phyloP scores from a whole-genome alignment of 2,797 vertebrate species.

The Nyctalus aviator region DNA sequence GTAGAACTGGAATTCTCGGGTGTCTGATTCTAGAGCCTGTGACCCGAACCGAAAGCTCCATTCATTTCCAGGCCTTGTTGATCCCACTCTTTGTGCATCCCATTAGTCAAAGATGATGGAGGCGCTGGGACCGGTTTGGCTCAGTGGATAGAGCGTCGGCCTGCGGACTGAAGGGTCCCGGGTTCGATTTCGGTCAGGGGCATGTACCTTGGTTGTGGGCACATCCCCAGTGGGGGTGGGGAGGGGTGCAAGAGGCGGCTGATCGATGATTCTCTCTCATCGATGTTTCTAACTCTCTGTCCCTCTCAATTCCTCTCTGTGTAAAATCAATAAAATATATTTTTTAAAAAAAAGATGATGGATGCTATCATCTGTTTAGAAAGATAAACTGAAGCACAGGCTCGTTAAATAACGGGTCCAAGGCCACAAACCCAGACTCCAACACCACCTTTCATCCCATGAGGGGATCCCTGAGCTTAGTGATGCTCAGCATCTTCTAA shows the following conservation, averaged over 20 bases:
- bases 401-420: constrained; percentile 23
- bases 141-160: no score
- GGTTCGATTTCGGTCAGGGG: no score
- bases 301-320: no score
- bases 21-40: neutral
- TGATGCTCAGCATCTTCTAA: neutral
- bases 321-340: no score
- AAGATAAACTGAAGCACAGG: constrained; percentile 42
- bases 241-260: no score
- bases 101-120: neutral
- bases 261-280: no score
- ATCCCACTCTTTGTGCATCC: neutral
- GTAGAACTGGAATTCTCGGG: constrained; percentile 41
- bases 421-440: neutral
- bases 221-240: no score
- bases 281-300: no score
- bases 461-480: neutral
- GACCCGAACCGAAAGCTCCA: neutral
- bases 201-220: no score
- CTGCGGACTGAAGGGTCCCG: no score
- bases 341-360: neutral
- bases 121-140: neutral
- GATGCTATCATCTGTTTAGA: constrained; percentile 37
- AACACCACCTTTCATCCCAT: neutral
- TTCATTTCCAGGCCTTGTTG: constrained; percentile 15